Percentiles rank a stretch among this genome's conserved stretches.
Conservation (phyloP, 2,113 vertebrate genomes). For the Candoia aspera region DNA sequence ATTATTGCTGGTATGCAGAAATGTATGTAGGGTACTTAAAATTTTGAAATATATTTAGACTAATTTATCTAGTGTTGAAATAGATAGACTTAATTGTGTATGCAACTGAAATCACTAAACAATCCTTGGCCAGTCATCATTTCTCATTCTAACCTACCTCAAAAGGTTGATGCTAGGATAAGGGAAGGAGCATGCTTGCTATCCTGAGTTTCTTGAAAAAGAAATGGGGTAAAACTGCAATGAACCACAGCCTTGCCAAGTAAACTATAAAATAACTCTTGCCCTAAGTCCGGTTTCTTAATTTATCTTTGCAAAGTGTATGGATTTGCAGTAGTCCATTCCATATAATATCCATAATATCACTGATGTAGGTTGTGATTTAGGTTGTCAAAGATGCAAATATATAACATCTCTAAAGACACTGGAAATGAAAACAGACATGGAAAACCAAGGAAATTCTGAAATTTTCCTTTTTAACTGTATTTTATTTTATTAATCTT, state of each 20-base stretch:
- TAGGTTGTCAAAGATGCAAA: not conserved
- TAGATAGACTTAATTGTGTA: not conserved
- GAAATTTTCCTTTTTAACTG: not conserved
- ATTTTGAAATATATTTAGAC: not conserved
- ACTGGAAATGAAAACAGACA: not conserved
- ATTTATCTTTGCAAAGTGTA: not conserved
- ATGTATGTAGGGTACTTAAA: not conserved
- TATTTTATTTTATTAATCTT: not conserved
- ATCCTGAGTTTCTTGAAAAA: not conserved
- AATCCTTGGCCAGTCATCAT: not conserved
- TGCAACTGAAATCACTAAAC: not conserved
- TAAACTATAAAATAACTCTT: not conserved
- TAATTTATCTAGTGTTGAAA: not conserved
- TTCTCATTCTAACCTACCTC: not conserved
- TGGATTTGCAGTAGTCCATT: not conserved
- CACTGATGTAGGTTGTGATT: not conserved
- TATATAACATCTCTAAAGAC: not conserved
- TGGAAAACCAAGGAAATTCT: not conserved
- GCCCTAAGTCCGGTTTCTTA: not conserved
- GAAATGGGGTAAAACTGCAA: not conserved
- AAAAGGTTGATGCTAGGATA: not conserved
- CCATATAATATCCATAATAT: not conserved
- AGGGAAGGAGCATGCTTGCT: not conserved
- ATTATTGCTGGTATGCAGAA: not conserved
- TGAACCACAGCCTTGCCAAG: not conserved